These are phyloP conservation scores for Periplaneta americana DNA, from an alignment of 1,140 invertebrate genomes.

Conservation along the genomic window DNA sequence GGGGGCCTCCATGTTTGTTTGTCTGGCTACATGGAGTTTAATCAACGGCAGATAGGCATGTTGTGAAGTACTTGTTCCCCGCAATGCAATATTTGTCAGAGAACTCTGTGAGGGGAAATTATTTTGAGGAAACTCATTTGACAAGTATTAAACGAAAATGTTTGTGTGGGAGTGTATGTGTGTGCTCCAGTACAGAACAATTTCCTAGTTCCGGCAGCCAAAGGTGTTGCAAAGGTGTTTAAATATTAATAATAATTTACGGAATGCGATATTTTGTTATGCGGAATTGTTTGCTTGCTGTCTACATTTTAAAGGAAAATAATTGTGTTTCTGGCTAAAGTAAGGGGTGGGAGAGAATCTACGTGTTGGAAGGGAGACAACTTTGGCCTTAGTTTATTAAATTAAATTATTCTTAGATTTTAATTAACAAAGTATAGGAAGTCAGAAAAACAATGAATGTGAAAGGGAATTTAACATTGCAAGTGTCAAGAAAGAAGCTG, in stretches of 20 bases:
- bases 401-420: neutral
- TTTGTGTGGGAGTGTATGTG: neutral
- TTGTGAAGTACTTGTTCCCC: neutral
- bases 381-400: neutral
- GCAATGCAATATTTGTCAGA: neutral
- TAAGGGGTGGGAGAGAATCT: too few species aligned
- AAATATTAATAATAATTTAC: neutral
- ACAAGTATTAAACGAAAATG: neutral
- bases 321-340: neutral
- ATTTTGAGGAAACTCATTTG: neutral
- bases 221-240: neutral
- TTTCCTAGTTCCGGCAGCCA: neutral
- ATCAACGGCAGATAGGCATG: neutral
- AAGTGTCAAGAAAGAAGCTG: too few species aligned
- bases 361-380: neutral
- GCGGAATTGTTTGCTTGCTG: neutral
- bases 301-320: neutral
- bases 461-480: too few species aligned
- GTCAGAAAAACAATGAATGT: too few species aligned
- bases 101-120: neutral
- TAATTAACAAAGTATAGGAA: neutral
- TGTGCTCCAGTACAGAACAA: neutral
- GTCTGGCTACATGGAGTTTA: neutral
- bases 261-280: neutral
- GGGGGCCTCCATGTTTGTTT: neutral